Evolutionary conservation across 2,797 vertebrate genomes (phyloP), one percentile per base, ranked within the genome.

Genomic region (Atherinosoma microstoma): DNA sequence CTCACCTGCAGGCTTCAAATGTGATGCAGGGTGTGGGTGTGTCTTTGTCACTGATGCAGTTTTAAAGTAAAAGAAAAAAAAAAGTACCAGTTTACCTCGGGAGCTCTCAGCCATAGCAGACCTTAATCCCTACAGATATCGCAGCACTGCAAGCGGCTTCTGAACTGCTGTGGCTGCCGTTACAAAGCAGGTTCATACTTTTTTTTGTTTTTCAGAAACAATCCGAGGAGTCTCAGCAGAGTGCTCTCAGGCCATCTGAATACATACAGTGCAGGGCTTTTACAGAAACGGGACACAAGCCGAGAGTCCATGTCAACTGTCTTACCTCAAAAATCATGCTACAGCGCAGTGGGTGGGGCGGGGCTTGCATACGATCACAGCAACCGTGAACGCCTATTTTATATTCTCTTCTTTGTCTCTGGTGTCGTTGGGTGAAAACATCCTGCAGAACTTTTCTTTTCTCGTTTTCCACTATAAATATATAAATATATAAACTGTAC

Each of bases 401-500:
- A 6, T 30, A 75, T 62, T 78, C 61, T 64, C 78, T 75, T 64
- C 74, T 63, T 87, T 79, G 91, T 93, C 91, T 94, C 94, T 94
- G 93, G 91, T 94, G 92, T 84, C 22, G 86, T 79, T 57, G 82
- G 90, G 84, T 83, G 54, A 84, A 82, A 79, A 79, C 71, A 79
- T 42, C 80, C 75, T 61, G 74, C 87, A 87, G 80, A 87, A 75
- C 49, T 24, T 69, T 67, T 66, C 29, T 58, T 72, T 69, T 68
- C 68, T 54, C n/a, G 64, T 71, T 80, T 77, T 76, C 77, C 73
- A 84, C 81, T 90, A 92, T 91, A 91, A 90, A 92, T 90, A 91
- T 93, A 91, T 90, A 91, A 89, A 91, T 94, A 92, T 93, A 89
- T 90, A 93, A 91, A 92, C 86, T 94, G 93, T 94, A 93, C 90